Evolutionary conservation across 2,888 invertebrate genomes (phyloP).

Genomic region (Drosophila neonasuta): DNA sequence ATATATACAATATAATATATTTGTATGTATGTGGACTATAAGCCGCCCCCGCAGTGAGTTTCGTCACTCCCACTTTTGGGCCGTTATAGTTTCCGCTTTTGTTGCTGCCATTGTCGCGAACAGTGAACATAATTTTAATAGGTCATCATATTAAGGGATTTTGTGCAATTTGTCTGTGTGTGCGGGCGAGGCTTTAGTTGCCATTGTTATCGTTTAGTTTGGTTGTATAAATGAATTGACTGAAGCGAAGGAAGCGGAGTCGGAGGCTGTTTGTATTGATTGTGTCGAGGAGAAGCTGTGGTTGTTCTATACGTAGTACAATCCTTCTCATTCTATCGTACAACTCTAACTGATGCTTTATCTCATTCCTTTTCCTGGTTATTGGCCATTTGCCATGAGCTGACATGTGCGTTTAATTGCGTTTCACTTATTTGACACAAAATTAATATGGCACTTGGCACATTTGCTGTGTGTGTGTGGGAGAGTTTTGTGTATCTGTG

Average conservation of each 20-base stretch:
- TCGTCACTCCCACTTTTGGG: slow-evolving; percentile 25
- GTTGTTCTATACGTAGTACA: neutral
- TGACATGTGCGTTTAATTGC: slow-evolving; percentile 79
- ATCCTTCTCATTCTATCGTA: slow-evolving; percentile 8
- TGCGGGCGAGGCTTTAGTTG: slow-evolving; percentile 15
- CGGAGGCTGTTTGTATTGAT: slow-evolving; percentile 59
- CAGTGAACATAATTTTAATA: slow-evolving; percentile 71
- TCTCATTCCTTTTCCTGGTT: slow-evolving; percentile 39
- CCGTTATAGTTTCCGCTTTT: slow-evolving; percentile 50
- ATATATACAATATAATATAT: slow-evolving; percentile 8
- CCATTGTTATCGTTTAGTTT: slow-evolving; percentile 33
- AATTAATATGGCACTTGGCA: slow-evolving; percentile 69
- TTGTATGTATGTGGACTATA: neutral
- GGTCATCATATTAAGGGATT: slow-evolving; percentile 79
- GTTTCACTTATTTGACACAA: slow-evolving; percentile 78
- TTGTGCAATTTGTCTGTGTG: slow-evolving; percentile 61
- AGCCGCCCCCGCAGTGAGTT: slow-evolving; percentile 12
- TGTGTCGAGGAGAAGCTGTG: slow-evolving; percentile 30
- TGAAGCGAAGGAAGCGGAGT: slow-evolving; percentile 9
- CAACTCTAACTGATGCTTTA: slow-evolving; percentile 14
- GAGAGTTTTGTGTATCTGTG: neutral
- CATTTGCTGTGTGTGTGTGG: slow-evolving; percentile 5
- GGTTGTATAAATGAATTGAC: slow-evolving; percentile 37
- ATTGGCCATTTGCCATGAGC: slow-evolving; percentile 70
- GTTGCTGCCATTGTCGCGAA: slow-evolving; percentile 49